These are phyloP conservation scores for Philhelius pedissequus DNA, from an alignment of 2,888 invertebrate species.

Conservation along the genomic window DNA sequence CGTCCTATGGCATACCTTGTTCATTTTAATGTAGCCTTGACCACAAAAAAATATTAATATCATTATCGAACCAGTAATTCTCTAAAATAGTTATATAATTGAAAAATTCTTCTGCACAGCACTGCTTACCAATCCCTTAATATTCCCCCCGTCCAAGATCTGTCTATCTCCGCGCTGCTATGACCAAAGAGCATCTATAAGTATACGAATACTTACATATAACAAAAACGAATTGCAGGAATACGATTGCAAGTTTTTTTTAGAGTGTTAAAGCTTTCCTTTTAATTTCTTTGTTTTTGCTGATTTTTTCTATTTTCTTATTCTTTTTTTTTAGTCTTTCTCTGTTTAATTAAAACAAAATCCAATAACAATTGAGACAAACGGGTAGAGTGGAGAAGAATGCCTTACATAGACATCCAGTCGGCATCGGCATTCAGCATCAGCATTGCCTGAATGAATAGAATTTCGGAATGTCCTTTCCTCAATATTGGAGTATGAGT, in stretches of 20 bases:
- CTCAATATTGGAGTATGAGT: not conserved
- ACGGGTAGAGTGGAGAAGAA: not conserved
- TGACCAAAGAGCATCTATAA: not conserved
- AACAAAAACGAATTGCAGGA: conserved; percentile 49
- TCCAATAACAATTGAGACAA: conserved; percentile 64
- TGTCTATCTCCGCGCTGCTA: not conserved
- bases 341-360: conserved; percentile 67
- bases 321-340: conserved; percentile 15
- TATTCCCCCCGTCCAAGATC: not conserved
- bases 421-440: not conserved
- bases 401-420: conserved; percentile 6
- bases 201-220: too few species aligned
- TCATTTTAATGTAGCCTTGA: too few species aligned
- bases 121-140: not conserved
- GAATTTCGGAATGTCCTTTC: conserved; percentile 50
- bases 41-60: too few species aligned
- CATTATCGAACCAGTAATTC: too few species aligned
- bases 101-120: not conserved
- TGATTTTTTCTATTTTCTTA: not conserved
- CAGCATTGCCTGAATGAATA: conserved; percentile 51
- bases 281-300: conserved; percentile 10
- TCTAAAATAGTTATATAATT: too few species aligned
- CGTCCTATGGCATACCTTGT: too few species aligned
- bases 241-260: conserved; percentile 41
- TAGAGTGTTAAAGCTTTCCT: conserved; percentile 46